Evolutionary conservation across 2,113 vertebrate species (phyloP).

Genomic region (Chiloscyllium plagiosum): DNA sequence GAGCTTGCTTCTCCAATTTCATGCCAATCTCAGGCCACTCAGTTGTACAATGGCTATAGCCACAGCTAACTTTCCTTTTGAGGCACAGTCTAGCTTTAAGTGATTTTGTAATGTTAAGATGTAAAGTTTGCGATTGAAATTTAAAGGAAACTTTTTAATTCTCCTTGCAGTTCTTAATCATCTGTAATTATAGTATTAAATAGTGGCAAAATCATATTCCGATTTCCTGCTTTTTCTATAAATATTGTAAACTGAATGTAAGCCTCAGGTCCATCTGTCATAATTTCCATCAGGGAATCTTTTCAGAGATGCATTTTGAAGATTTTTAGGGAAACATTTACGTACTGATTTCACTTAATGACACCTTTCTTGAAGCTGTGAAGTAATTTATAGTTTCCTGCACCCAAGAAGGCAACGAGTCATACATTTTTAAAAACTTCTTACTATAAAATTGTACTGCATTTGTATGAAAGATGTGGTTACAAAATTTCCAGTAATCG

Average conservation of each 20-base stretch:
- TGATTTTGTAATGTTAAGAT: neutral
- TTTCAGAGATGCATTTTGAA: neutral
- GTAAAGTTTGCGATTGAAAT: neutral
- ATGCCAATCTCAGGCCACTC: no score
- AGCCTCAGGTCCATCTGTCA: neutral
- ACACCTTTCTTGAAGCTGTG: neutral
- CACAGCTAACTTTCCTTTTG: no score
- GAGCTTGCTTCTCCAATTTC: no score
- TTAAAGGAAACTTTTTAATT: neutral
- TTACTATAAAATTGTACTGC: neutral
- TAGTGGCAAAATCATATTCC: neutral
- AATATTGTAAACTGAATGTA: neutral
- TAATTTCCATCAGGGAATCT: neutral
- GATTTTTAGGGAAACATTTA: neutral
- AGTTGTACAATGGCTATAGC: no score
- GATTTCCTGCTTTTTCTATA: neutral
- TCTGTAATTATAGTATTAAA: neutral
- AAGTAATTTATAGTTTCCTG: neutral
- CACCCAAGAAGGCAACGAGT: neutral
- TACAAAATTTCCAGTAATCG: constrained; percentile 10
- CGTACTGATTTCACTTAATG: neutral
- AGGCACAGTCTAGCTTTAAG: no score
- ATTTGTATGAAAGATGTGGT: neutral
- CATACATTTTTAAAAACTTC: neutral
- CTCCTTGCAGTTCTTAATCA: neutral